Evolutionary conservation across 2,888 invertebrate species (phyloP).

Genomic region (Ophion obscuratus): DNA sequence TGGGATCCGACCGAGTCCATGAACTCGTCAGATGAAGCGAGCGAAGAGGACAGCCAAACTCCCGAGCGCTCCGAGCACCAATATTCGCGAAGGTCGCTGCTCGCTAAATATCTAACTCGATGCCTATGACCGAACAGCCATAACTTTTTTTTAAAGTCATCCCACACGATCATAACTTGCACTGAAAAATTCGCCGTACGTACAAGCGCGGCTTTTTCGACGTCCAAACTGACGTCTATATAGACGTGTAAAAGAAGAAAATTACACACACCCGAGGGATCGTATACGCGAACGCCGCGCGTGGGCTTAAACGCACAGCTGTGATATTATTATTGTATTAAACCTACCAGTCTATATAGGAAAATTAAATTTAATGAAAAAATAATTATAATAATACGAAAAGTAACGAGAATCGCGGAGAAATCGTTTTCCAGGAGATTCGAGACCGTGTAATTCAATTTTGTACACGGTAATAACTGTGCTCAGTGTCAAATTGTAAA

Average conservation of each 20-base stretch:
- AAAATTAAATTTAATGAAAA: constrained; percentile 14
- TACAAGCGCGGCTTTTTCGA: not conserved
- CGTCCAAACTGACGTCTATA: not conserved
- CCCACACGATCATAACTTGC: not conserved
- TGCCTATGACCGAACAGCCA: constrained; percentile 22
- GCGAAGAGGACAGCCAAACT: constrained; percentile 70
- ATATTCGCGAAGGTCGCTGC: constrained; percentile 41
- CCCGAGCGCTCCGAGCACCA: constrained; percentile 52
- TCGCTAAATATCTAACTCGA: constrained; percentile 42
- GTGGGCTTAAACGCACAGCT: constrained; percentile 60
- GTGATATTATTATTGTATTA: constrained; percentile 53
- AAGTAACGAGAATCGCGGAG: not conserved
- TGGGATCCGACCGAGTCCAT: constrained; percentile 68
- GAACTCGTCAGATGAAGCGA: constrained; percentile 73
- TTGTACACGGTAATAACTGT: constrained; percentile 53
- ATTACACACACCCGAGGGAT: constrained; percentile 10
- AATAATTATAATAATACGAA: not conserved
- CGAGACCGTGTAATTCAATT: constrained; percentile 43
- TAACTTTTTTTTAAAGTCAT: not conserved
- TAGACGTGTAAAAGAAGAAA: constrained; percentile 21
- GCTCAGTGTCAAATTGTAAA: constrained; percentile 64
- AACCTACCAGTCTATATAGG: constrained; percentile 39
- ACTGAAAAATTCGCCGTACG: not conserved
- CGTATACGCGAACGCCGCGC: constrained; percentile 30
- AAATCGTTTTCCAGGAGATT: constrained; percentile 16